Conservation (phyloP, 1,140 invertebrate species). For the Neodiprion lecontei region DNA sequence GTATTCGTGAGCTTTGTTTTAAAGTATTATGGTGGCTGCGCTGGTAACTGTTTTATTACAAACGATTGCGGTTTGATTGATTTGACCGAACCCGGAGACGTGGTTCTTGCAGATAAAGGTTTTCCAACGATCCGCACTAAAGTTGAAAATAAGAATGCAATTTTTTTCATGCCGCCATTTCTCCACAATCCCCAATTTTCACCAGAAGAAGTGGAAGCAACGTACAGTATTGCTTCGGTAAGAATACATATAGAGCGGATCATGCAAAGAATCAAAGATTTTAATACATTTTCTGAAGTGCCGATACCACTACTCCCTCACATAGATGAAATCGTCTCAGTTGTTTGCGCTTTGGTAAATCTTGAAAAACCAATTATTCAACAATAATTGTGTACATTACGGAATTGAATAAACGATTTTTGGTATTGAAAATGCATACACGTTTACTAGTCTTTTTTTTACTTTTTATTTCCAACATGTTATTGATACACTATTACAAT, state of each 20-base stretch:
- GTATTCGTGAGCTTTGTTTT: slow-evolving; percentile 33
- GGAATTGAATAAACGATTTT: not conserved
- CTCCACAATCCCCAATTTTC: slow-evolving; percentile 34
- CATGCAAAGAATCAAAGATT: slow-evolving; percentile 42
- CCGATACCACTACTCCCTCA: not conserved
- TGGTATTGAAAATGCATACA: not conserved
- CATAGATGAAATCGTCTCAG: not conserved
- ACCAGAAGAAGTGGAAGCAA: slow-evolving; percentile 33
- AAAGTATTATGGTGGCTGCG: slow-evolving; percentile 36
- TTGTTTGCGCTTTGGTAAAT: not conserved
- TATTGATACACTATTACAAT: too few relatives aligned
- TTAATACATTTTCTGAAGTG: slow-evolving; percentile 24
- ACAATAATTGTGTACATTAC: not conserved
- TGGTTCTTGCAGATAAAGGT: slow-evolving; percentile 49
- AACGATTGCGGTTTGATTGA: slow-evolving; percentile 39
- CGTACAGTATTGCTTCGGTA: slow-evolving; percentile 44
- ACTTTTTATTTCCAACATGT: not conserved
- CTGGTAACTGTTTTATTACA: slow-evolving; percentile 31
- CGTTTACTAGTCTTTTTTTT: not conserved
- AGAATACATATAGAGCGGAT: slow-evolving; percentile 47
- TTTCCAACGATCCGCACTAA: slow-evolving; percentile 25
- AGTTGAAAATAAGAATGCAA: slow-evolving; percentile 23
- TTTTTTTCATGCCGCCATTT: slow-evolving; percentile 35
- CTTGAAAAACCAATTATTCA: not conserved
- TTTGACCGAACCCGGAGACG: slow-evolving; percentile 33